Evolutionary conservation across 1,140 invertebrate genomes (phyloP), one percentile per base, ranked within the genome.

Genomic region (Drosophila gunungcola): DNA sequence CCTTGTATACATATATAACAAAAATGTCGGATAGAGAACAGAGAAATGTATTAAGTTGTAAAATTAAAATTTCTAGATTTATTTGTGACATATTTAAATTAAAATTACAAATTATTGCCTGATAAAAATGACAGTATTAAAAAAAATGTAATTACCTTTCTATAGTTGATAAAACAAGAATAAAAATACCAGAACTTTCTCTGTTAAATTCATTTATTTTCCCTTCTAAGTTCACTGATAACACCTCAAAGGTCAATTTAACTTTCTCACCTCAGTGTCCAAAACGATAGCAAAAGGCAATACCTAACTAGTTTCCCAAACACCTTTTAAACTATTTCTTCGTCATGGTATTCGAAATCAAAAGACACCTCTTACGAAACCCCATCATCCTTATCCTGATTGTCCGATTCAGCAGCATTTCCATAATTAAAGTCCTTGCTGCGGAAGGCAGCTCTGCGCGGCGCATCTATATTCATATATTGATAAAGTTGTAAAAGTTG

Each of bases 401-500:
- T 69, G 43, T 34, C 16, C 45, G 27, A 55, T 21, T 57, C 43
- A 52, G 45, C 13, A 69, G 67, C 38, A 65, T 68, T 88, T 77
- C 64, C 75, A 67, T 86, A 88, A 86, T 86, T 86, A 88, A 88
- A 79, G 83, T 73, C 57, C 54, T 45, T 56, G 61, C 60, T 73
- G 51, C 63, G 52, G 69, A 68, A 63, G 42, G 61, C 9, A 29
- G 39, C 27, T 10, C 41, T 11, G 42, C 32, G 41, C 51, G 48
- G 48, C 67, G 79, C 80, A 88, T 88, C 83, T 88, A 83, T 89
- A 88, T 88, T 89, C 83, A 88, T 88, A 88, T 88, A 88, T 88
- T 88, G 83, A 88, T 88, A 88, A 88, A 88, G 83, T 89, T 88
- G 83, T 83, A 89, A 80, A 89, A 88, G 83, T 88, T 77, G 79